phyloP scores from a whole-genome alignment of 2,113 vertebrate genomes.

The Mesembrinibis cayennensis region DNA sequence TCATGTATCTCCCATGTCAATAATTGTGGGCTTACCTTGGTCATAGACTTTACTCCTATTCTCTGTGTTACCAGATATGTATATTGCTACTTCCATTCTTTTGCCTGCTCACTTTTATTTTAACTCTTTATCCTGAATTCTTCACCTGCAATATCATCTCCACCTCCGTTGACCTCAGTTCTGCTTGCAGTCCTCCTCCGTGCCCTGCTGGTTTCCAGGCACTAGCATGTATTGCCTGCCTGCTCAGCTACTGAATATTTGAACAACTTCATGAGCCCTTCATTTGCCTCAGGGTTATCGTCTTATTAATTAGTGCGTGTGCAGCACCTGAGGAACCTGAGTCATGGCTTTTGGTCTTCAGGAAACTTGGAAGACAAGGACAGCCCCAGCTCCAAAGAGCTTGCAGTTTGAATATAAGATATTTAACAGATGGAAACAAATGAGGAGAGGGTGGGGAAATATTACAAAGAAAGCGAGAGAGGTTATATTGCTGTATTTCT shows the following conservation, averaged over 20 bases:
- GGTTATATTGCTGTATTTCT: background rate
- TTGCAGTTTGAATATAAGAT: background rate
- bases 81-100: too few species aligned
- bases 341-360: background rate
- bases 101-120: too few species aligned
- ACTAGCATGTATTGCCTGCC: background rate
- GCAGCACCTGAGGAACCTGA: background rate
- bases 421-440: background rate
- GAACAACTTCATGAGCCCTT: background rate
- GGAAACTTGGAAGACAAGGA: background rate
- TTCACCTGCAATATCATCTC: background rate
- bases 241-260: background rate
- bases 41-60: too few species aligned
- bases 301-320: background rate
- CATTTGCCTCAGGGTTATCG: background rate
- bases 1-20: background rate
- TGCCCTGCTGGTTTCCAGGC: background rate
- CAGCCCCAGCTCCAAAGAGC: background rate
- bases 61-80: too few species aligned
- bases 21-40: too few species aligned
- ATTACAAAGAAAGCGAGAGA: background rate
- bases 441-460: background rate
- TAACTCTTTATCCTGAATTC: background rate
- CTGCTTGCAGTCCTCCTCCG: background rate
- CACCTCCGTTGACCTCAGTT: background rate